Base-by-base conservation (phyloP, 1,140 invertebrate genomes). In the Eciton burchellii region DNA sequence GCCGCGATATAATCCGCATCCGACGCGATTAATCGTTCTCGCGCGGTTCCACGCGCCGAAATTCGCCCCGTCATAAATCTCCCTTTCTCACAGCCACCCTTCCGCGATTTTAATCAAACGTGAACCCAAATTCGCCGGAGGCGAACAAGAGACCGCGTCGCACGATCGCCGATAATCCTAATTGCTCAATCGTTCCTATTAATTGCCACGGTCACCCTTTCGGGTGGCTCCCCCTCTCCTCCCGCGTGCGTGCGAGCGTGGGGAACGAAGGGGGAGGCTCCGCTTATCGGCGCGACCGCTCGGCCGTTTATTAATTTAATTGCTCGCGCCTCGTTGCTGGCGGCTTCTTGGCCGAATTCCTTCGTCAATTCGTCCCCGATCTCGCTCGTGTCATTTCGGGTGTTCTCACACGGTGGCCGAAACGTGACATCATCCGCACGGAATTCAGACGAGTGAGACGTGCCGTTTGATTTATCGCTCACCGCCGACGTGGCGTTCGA, bases 371-470 rank as follows among this genome's bases (percentile, higher is more conserved):
- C 21, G 71, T 73, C 68, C 41, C n/a, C 52, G 68, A 71, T 35
- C 11, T n/a, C 21, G n/a, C 57, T 8, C 35, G 60, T 70, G 21
- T 41, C 73, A 62, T 62, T 65, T 81, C 16, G 74, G 60, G 41
- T 76, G 82, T 84, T 88, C 86, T 77, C 86, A 87, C 86, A 87
- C 83, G 74, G 68, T 35, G 35, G 19, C 16, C 60, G 54, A 79
- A 76, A 76, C 65, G 82, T 88, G 86, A 88, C 86, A 88, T 85
- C 87, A 88, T 71, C 65, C 57, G 19, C 57, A 24, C 63, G 77
- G 86, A 81, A 88, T 88, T 88, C 65, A 79, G 82, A 81, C 84
- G 56, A 71, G 82, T 49, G 82, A 81, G 57, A 79, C 63, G 63
- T 70, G 74, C 60, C 6, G 2, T 79, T 63, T 83, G 65, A 76